These are phyloP conservation scores for Leptestheria dahalacensis DNA, from an alignment of 1,140 invertebrate species.

Conservation along the genomic window DNA sequence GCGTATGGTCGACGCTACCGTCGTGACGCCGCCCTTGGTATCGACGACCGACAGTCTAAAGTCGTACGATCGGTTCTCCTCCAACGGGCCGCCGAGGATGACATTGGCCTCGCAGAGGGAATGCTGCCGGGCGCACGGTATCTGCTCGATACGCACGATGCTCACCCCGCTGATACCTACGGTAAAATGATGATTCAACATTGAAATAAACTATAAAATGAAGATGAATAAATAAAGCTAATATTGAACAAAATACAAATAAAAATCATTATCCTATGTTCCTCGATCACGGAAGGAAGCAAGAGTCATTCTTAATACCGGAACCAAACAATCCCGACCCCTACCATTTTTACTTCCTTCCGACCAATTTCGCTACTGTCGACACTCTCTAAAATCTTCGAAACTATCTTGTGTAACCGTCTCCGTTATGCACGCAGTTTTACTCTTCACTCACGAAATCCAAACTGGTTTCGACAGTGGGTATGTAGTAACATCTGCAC, in stretches of 20 bases:
- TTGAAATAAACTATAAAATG: no score
- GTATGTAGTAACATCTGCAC: not conserved
- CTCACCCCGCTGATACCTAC: not conserved
- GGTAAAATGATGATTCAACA: no score
- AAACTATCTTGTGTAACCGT: not conserved
- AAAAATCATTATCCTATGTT: no score
- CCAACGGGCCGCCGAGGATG: constrained; percentile 50
- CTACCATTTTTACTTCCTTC: not conserved
- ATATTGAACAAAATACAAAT: no score
- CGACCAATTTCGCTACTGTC: not conserved
- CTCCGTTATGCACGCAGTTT: not conserved
- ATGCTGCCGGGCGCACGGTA: constrained; percentile 64
- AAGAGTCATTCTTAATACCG: not conserved
- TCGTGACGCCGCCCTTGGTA: constrained; percentile 55
- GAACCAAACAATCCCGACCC: not conserved
- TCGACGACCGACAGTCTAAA: constrained; percentile 52
- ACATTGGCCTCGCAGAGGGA: constrained; percentile 72
- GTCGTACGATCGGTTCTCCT: constrained; percentile 61
- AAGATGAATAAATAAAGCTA: no score
- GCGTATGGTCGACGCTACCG: constrained; percentile 60
- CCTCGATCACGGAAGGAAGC: not conserved
- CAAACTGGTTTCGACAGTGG: not conserved
- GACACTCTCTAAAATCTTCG: not conserved
- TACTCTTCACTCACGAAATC: not conserved
- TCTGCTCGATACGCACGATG: constrained; percentile 39